Conservation (phyloP, 2,888 invertebrate genomes). For the Cactoblastis cactorum region DNA sequence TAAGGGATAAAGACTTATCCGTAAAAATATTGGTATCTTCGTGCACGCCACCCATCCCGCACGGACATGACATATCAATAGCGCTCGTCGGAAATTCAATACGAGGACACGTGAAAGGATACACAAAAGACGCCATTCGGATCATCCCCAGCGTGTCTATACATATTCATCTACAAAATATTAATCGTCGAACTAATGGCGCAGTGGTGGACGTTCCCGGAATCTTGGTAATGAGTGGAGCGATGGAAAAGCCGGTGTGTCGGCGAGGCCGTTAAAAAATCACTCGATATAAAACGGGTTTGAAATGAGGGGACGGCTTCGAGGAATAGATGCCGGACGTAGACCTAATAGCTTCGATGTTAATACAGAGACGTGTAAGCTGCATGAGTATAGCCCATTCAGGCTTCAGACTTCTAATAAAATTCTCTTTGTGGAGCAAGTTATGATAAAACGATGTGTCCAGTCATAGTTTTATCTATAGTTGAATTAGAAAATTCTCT, state of each 20-base stretch:
- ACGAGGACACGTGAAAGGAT: not conserved
- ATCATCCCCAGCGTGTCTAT: not conserved
- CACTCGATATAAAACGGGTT: not conserved
- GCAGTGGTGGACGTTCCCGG: not conserved
- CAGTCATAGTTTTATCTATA: no score
- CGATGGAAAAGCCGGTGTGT: not conserved
- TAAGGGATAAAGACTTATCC: no score
- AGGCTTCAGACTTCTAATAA: no score
- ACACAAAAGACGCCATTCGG: slow-evolving; percentile 3
- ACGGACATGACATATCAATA: not conserved
- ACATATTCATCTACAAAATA: slow-evolving; percentile 4
- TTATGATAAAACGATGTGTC: no score
- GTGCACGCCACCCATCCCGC: not conserved
- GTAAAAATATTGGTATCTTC: not conserved
- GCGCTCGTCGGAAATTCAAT: not conserved
- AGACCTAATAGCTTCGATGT: not conserved
- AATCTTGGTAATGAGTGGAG: not conserved
- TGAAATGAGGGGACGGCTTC: not conserved
- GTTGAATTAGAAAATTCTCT: no score
- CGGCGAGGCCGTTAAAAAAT: not conserved
- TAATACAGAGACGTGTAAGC: no score
- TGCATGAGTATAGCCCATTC: no score
- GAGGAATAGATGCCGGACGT: not conserved
- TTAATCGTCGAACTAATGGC: slow-evolving; percentile 1
- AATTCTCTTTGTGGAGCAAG: no score